Evolutionary conservation across 2,888 invertebrate species (phyloP).

Genomic region (Cinara cedri): DNA sequence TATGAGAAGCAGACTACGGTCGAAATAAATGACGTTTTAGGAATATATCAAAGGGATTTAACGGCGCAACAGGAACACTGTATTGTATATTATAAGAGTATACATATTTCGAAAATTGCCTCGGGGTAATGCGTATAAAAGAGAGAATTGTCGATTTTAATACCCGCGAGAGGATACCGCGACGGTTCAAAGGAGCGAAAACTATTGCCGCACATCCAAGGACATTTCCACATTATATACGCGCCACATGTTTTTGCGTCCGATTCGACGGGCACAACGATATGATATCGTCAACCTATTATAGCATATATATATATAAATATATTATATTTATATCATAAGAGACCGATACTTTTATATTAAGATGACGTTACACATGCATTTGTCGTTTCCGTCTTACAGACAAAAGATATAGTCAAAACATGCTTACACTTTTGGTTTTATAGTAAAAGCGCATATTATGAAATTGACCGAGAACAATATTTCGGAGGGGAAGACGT

Average conservation of each 20-base stretch:
- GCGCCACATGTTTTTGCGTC: background rate
- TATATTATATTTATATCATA: no score
- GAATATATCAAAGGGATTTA: conserved; percentile 2
- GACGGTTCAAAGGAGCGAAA: no score
- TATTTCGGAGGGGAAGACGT: no score
- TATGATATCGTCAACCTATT: background rate
- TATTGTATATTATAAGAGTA: no score
- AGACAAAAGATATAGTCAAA: no score
- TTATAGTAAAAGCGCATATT: background rate
- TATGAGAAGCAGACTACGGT: no score
- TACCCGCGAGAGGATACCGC: background rate
- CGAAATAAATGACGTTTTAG: background rate
- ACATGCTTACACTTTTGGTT: no score
- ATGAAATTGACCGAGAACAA: no score
- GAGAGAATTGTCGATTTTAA: conserved; percentile 1
- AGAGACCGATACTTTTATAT: no score
- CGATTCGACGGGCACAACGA: background rate
- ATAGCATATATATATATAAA: background rate
- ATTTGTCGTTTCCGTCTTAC: no score
- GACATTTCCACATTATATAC: background rate
- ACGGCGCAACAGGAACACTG: background rate
- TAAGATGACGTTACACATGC: no score
- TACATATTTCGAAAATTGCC: background rate
- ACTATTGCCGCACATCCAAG: background rate
- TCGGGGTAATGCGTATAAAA: background rate